Evolutionary conservation across 2,888 invertebrate species (phyloP).

Genomic region (Lasius fuliginosus): DNA sequence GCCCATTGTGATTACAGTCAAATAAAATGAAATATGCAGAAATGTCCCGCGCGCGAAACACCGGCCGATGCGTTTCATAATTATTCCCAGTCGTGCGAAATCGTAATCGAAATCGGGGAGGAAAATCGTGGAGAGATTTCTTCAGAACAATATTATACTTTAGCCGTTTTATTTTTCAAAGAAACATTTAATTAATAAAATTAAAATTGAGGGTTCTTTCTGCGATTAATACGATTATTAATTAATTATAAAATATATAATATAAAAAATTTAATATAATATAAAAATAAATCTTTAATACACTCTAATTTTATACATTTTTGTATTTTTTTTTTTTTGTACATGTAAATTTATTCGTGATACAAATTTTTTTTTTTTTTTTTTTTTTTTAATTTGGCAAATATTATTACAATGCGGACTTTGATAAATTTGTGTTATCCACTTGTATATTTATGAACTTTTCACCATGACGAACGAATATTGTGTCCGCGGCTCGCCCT

Average conservation of each 20-base stretch:
- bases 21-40: slow-evolving; percentile 75
- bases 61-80: slow-evolving; percentile 50
- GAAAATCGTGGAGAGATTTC: not conserved
- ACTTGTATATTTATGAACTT: not conserved
- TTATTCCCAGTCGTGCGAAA: slow-evolving; percentile 40
- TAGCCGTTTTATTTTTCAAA: not conserved
- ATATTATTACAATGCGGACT: not conserved
- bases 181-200: slow-evolving; percentile 17
- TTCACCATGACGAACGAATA: not conserved
- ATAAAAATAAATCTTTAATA: slow-evolving; percentile 69
- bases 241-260: slow-evolving; percentile 14
- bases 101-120: not conserved
- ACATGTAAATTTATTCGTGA: not conserved
- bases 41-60: slow-evolving; percentile 56
- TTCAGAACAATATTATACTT: too few species aligned
- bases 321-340: not conserved
- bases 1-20: slow-evolving; percentile 71
- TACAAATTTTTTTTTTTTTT: not conserved
- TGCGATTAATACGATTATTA: not conserved
- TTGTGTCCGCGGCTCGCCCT: slow-evolving; percentile 30
- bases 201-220: slow-evolving; percentile 65
- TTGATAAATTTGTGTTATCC: not conserved
- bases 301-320: not conserved
- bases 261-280: slow-evolving; percentile 52
- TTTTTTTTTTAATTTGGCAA: not conserved